These are phyloP conservation scores for Pangasius macronema DNA, from an alignment of 2,797 vertebrate genomes.

Conservation along the genomic window DNA sequence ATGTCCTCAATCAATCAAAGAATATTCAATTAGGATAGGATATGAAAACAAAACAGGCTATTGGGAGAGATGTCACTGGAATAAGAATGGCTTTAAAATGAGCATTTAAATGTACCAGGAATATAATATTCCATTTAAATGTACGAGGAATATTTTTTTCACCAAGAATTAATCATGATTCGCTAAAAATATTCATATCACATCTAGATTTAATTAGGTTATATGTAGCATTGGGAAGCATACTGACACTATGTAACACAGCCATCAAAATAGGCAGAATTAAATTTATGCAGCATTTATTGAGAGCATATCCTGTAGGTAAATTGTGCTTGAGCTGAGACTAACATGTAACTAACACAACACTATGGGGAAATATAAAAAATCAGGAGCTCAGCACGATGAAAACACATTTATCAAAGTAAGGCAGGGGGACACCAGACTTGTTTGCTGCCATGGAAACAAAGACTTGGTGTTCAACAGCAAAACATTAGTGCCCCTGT, in stretches of 20 bases:
- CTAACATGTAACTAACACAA: constrained; percentile 18
- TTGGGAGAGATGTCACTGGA: background rate
- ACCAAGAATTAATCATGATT: background rate
- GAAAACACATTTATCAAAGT: constrained; percentile 47
- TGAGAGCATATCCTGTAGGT: background rate
- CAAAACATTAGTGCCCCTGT: constrained; percentile 11
- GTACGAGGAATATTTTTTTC: background rate
- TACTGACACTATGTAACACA: background rate
- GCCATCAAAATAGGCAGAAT: background rate
- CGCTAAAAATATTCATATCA: background rate
- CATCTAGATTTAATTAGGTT: constrained; percentile 1
- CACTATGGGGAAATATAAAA: background rate
- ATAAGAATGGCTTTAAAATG: background rate
- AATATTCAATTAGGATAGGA: constrained; percentile 5
- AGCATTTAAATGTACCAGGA: constrained; percentile 4
- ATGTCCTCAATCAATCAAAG: background rate
- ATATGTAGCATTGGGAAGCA: background rate
- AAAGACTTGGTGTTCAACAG: constrained; percentile 28
- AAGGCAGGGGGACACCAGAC: constrained; percentile 9
- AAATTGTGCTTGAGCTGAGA: background rate
- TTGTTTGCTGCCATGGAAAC: constrained; percentile 45
- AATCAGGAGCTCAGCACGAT: constrained; percentile 19
- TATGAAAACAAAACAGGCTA: constrained; percentile 4
- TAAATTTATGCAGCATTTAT: background rate
- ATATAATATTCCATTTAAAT: constrained; percentile 11